Evolutionary conservation across 2,888 invertebrate species (phyloP).

Genomic region (Hartigia nigra): DNA sequence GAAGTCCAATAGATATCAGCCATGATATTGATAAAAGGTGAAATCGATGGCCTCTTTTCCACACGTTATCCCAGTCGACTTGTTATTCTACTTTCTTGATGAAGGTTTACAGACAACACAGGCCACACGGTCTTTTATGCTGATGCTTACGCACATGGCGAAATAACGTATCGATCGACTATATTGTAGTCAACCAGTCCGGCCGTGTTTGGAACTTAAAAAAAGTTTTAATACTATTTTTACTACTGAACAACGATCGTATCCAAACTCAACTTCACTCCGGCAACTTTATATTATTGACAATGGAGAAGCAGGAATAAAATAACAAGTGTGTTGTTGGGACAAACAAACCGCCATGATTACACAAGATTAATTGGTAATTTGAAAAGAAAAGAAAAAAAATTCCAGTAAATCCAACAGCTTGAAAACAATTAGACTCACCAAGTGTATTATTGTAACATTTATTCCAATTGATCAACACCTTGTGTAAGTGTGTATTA

Average conservation of each 20-base stretch:
- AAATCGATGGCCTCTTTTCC: not conserved
- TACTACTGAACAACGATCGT: not conserved
- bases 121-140: not conserved
- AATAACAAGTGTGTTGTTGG: not conserved
- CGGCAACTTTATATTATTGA: too few species aligned
- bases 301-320: not conserved
- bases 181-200: not conserved
- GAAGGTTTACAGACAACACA: not conserved
- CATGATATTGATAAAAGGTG: not conserved
- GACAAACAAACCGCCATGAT: not conserved
- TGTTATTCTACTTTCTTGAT: not conserved
- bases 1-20: not conserved
- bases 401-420: not conserved
- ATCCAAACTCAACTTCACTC: too few species aligned
- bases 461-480: constrained; percentile 59
- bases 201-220: not conserved
- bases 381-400: not conserved
- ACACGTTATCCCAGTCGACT: not conserved
- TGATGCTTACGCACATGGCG: not conserved
- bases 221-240: not conserved
- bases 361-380: not conserved
- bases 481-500: constrained; percentile 35
- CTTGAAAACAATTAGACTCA: not conserved
- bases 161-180: not conserved
- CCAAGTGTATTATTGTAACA: constrained; percentile 49